Base-by-base conservation (phyloP, 2,113 vertebrate genomes). In the Bettongia penicillata region DNA sequence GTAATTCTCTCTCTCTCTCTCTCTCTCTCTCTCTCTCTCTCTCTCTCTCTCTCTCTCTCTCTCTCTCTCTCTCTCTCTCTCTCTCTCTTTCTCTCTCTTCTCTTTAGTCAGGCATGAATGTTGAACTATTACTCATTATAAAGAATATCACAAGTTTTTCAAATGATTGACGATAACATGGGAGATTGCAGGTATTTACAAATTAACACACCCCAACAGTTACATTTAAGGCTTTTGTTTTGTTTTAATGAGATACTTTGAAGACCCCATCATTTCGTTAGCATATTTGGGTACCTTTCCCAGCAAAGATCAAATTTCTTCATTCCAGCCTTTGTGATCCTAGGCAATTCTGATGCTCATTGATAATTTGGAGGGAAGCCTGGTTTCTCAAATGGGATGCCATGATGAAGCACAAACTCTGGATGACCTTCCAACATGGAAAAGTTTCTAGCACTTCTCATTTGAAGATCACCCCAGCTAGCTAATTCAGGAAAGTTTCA, bases 61-160 rank as follows among this genome's bases (percentile, higher is more conserved):
- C 48, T 48, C 48, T 48, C 48, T 48, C 48, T 48, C 48, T 48
- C 48, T 48, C 48, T 48, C 48, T 55, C 47, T 92, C 95, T 92
- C 90, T 31, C 57, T 96, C n/a, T 92, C 89, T 92, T 95, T 92
- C 68, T 26, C 90, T 48, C 50, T 4, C 91, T 95, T 93, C 90
- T 89, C 89, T 96, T 93, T 96, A 96, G 91, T 95, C 93, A 91
- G 55, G 97, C 95, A 68, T 91, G 94, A 77, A 95, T 57, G 28
- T 2, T 52, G 57, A 95, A 93, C 0, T 6, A 43, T 89, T 93
- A 53, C 24, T 53, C 37, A 24, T 68, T 93, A 68, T 23, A 95
- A 43, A 91, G 9, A 47, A 22, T 43, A 8, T 48, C 50, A 96
- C 51, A 50, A 94, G 51, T 96, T 92, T 52, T 51, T 95, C 91